A percentile compares a stretch with the other conserved stretches of the same genome.
Evolutionary conservation across 2,113 vertebrate genomes (phyloP).

Genomic region (Spea multiplicata): DNA sequence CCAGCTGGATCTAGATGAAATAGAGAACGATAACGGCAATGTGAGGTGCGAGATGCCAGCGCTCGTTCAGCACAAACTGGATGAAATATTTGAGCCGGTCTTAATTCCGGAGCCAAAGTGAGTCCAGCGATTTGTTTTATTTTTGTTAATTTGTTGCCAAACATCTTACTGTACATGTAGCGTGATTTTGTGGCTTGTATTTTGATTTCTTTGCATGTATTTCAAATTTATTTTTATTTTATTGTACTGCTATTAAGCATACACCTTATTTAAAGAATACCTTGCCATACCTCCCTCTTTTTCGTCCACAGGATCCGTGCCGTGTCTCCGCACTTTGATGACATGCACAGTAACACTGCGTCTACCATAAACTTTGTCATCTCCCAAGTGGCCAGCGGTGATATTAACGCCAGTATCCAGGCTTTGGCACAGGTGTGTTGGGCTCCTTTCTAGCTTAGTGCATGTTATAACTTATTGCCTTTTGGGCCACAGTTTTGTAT

Average conservation of each 20-base stretch:
- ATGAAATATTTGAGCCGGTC: conserved; percentile 94
- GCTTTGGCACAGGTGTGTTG: conserved; percentile 88
- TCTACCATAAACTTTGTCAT: conserved; percentile 98
- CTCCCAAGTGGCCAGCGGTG: conserved; percentile 95
- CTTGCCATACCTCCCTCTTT: no score
- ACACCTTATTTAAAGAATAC: no score
- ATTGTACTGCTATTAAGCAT: background rate
- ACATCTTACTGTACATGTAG: background rate
- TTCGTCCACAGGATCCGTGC: conserved; percentile 75
- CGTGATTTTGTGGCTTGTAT: background rate
- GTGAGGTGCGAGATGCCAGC: conserved; percentile 90
- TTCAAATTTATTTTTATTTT: background rate
- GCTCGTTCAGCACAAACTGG: conserved; percentile 94
- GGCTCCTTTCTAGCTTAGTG: no score
- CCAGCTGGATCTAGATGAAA: conserved; percentile 95
- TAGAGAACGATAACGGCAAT: conserved; percentile 85
- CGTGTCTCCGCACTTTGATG: conserved; percentile 91
- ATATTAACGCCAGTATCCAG: conserved; percentile 94
- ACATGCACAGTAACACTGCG: conserved; percentile 93
- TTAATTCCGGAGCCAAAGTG: conserved; percentile 94
- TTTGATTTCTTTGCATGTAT: background rate
- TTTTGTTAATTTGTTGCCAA: background rate
- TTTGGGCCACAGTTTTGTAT: background rate
- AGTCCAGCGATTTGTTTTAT: conserved; percentile 57
- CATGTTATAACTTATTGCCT: no score